These are phyloP conservation scores for Drosophila diplacantha DNA, from an alignment of 2,888 invertebrate species.

Conservation along the genomic window DNA sequence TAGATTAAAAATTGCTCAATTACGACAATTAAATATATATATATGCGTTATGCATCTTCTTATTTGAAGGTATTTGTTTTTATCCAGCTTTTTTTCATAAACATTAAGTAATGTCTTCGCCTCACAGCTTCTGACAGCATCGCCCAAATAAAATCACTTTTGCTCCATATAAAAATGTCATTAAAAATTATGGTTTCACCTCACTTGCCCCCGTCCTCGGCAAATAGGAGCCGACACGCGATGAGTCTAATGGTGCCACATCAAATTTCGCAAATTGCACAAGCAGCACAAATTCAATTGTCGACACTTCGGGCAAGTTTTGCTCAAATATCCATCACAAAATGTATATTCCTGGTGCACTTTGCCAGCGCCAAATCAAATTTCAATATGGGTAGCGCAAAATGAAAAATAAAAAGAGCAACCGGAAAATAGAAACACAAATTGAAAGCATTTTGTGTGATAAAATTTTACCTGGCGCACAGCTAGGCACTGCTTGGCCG, in stretches of 20 bases:
- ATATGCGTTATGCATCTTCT: not conserved
- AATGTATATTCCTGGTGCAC: slow-evolving; percentile 49
- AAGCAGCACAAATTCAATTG: slow-evolving; percentile 47
- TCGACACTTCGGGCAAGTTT: slow-evolving; percentile 51
- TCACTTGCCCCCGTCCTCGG: not conserved
- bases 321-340: slow-evolving; percentile 55
- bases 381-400: slow-evolving; percentile 56
- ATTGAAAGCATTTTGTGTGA: slow-evolving; percentile 56
- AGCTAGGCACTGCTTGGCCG: slow-evolving; percentile 20
- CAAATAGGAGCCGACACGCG: slow-evolving; percentile 18
- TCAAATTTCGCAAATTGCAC: slow-evolving; percentile 64
- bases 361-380: slow-evolving; percentile 58
- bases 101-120: not conserved
- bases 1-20: too few species aligned
- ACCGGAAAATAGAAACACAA: slow-evolving; percentile 45
- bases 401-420: slow-evolving; percentile 48
- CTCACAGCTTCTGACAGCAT: slow-evolving; percentile 7
- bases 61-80: not conserved
- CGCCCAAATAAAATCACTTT: slow-evolving; percentile 62
- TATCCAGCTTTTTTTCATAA: not conserved
- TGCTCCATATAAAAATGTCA: slow-evolving; percentile 55
- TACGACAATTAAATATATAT: too few species aligned
- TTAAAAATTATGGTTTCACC: slow-evolving; percentile 57
- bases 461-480: slow-evolving; percentile 31
- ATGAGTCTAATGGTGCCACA: slow-evolving; percentile 43